These are phyloP conservation scores for Sebastes oblongus DNA, from an alignment of 2,797 vertebrate genomes.

Conservation along the genomic window DNA sequence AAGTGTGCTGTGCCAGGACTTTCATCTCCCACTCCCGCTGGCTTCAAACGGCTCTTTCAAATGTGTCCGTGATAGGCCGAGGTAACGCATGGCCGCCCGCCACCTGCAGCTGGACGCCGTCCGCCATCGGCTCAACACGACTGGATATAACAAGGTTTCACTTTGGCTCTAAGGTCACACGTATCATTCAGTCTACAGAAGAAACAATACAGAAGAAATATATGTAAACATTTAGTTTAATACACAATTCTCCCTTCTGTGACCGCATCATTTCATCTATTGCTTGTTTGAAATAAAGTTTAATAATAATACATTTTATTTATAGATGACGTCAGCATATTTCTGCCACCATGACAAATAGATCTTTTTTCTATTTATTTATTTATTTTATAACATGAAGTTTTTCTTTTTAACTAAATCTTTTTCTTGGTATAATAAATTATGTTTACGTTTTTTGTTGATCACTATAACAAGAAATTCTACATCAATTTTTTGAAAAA, in stretches of 20 bases:
- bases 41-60: constrained; percentile 75
- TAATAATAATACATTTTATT: not conserved
- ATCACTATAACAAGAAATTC: too few relatives aligned
- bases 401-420: too few relatives aligned
- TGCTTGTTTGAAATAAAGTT: not conserved
- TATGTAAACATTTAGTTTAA: not conserved
- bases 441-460: too few relatives aligned
- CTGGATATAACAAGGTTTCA: not conserved
- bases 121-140: not conserved
- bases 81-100: constrained; percentile 10
- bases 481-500: too few relatives aligned
- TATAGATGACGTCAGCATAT: not conserved
- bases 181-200: not conserved
- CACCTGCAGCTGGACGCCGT: not conserved
- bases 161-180: not conserved
- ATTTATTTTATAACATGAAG: too few relatives aligned
- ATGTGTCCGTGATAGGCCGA: constrained; percentile 42
- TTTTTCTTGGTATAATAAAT: fast-evolving
- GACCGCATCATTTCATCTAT: not conserved
- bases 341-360: not conserved
- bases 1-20: constrained; percentile 66
- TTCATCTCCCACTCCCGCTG: constrained; percentile 74
- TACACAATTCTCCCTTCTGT: too few relatives aligned
- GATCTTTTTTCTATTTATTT: too few relatives aligned
- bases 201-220: not conserved